phyloP scores from a whole-genome alignment of 1,140 invertebrate species.

The Cecropterus lyciades region DNA sequence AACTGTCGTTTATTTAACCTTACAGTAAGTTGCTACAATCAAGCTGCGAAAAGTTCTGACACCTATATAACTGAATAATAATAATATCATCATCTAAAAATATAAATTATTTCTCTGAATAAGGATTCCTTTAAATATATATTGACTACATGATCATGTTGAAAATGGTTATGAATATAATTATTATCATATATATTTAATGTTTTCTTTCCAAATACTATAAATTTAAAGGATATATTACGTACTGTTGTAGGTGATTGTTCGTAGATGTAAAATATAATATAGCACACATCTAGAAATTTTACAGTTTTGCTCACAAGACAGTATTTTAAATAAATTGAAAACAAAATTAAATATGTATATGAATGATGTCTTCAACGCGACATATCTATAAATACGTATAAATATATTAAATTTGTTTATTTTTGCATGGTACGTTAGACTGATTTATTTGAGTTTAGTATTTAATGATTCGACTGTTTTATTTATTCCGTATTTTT shows the following conservation, averaged over 20 bases:
- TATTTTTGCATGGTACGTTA: conserved; percentile 14
- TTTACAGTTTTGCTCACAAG: conserved; percentile 20
- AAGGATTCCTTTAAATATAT: no score
- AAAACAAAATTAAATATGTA: not conserved
- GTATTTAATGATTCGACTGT: not conserved
- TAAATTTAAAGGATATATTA: not conserved
- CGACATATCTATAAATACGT: conserved; percentile 2
- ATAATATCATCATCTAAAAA: no score
- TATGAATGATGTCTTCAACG: not conserved
- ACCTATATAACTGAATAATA: not conserved
- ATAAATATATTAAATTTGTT: not conserved
- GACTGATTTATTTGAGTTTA: conserved; percentile 26
- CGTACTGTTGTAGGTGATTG: conserved; percentile 3
- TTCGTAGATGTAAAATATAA: conserved; percentile 3
- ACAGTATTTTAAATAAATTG: conserved; percentile 20
- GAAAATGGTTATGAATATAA: no score
- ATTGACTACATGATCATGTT: no score
- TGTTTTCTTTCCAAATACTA: no score
- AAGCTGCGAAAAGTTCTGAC: not conserved
- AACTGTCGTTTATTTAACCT: no score
- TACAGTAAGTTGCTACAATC: no score
- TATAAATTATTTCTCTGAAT: no score
- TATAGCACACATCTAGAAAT: conserved; percentile 10
- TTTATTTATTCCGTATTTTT: not conserved
- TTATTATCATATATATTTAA: no score